Evolutionary conservation across 2,113 vertebrate species (phyloP).

Genomic region (Piprites chloris): DNA sequence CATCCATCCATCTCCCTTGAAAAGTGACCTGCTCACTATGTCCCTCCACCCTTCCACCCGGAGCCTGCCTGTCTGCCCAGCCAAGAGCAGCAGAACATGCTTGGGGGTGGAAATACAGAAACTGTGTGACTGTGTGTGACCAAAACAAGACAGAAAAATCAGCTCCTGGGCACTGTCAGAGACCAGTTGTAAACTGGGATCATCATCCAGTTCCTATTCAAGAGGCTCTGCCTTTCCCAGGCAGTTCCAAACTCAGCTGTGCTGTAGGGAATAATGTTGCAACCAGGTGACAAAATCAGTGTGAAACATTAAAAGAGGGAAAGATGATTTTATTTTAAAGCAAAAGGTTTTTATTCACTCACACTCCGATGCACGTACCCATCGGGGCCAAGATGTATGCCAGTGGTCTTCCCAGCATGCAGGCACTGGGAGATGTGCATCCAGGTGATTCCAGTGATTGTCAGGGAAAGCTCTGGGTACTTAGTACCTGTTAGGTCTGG

Average conservation of each 20-base stretch:
- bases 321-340: not conserved
- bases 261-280: not conserved
- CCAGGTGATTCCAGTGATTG: not conserved
- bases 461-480: not conserved
- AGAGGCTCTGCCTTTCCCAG: not conserved
- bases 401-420: not conserved
- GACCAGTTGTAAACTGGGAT: not conserved
- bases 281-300: not conserved
- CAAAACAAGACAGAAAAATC: not conserved
- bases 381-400: not conserved
- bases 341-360: not conserved
- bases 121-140: not conserved
- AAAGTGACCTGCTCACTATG: not conserved
- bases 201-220: not conserved
- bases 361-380: not conserved
- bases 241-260: not conserved
- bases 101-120: not conserved
- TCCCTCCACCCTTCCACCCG: not conserved
- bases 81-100: not conserved
- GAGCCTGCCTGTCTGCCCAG: not conserved
- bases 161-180: not conserved
- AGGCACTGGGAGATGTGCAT: not conserved
- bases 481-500: not conserved
- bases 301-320: not conserved
- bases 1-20: not conserved